These are phyloP conservation scores for Diadegma fenestrale DNA, from an alignment of 2,888 invertebrate species.

Conservation along the genomic window DNA sequence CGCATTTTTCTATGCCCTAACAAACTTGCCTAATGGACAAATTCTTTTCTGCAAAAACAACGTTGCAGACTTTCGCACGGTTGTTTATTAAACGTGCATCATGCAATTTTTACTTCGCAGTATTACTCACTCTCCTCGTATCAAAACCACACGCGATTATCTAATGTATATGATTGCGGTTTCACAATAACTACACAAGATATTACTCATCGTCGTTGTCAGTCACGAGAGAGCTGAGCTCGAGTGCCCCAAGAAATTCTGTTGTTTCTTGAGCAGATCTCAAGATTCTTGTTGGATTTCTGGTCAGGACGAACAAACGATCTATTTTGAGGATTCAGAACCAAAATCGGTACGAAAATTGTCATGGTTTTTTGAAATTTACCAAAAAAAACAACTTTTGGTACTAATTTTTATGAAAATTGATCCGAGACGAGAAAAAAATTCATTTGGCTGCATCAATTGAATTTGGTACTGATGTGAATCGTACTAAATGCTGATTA, in stretches of 20 bases:
- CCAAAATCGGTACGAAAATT: no score
- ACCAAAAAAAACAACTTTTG: no score
- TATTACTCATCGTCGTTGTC: slow-evolving; percentile 55
- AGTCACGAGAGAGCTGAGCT: not conserved
- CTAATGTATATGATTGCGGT: slow-evolving; percentile 49
- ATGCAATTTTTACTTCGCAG: not conserved
- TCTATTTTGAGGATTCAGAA: no score
- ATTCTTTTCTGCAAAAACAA: not conserved
- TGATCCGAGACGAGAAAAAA: no score
- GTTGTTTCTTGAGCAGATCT: no score
- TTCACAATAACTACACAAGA: slow-evolving; percentile 33
- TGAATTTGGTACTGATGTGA: no score
- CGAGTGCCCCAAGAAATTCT: no score
- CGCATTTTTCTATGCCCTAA: not conserved
- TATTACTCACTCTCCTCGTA: slow-evolving; percentile 48
- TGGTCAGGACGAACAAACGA: no score
- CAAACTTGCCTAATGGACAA: not conserved
- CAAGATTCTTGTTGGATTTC: no score
- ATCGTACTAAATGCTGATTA: not conserved
- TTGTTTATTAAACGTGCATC: not conserved
- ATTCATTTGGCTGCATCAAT: no score
- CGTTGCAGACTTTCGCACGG: not conserved
- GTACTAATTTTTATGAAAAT: no score
- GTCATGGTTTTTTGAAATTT: no score
- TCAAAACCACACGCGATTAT: slow-evolving; percentile 49